These are phyloP conservation scores for Gymnoscopelus braueri DNA, from an alignment of 2,797 vertebrate species.

Conservation along the genomic window DNA sequence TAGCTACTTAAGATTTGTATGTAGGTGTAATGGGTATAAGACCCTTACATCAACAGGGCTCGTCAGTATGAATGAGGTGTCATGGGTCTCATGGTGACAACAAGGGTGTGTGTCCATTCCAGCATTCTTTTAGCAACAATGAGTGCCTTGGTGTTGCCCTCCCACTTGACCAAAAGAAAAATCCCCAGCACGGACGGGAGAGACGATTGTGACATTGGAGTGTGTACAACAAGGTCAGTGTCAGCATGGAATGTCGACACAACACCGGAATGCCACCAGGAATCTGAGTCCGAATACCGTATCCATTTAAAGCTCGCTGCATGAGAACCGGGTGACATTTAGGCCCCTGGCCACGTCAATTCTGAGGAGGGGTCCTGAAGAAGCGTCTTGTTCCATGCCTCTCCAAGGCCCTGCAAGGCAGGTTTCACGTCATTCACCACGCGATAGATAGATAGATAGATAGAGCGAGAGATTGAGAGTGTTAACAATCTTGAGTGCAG, in stretches of 20 bases:
- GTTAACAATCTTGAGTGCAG: constrained; percentile 1
- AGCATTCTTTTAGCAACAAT: constrained; percentile 20
- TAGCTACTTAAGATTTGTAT: not conserved
- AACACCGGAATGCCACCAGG: constrained; percentile 18
- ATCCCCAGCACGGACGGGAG: constrained; percentile 25
- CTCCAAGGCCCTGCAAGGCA: not conserved
- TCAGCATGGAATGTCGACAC: constrained; percentile 56
- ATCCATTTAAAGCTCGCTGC: constrained; percentile 36
- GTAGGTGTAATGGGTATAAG: not conserved
- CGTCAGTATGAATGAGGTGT: not conserved
- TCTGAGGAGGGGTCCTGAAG: constrained; percentile 16
- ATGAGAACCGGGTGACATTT: constrained; percentile 61
- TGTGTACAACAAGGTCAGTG: constrained; percentile 56
- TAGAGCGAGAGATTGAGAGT: not conserved
- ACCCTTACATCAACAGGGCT: not conserved
- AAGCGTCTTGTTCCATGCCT: constrained; percentile 39
- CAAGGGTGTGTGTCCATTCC: not conserved
- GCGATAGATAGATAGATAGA: not conserved
- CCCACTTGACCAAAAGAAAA: constrained; percentile 40
- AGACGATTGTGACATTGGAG: constrained; percentile 45
- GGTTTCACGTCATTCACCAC: not conserved
- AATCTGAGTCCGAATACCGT: constrained; percentile 35
- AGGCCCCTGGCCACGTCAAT: constrained; percentile 34
- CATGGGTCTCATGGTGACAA: constrained; percentile 19
- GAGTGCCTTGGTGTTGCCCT: constrained; percentile 10